phyloP scores from a whole-genome alignment of 2,797 vertebrate genomes.

The Syngnathus acus region DNA sequence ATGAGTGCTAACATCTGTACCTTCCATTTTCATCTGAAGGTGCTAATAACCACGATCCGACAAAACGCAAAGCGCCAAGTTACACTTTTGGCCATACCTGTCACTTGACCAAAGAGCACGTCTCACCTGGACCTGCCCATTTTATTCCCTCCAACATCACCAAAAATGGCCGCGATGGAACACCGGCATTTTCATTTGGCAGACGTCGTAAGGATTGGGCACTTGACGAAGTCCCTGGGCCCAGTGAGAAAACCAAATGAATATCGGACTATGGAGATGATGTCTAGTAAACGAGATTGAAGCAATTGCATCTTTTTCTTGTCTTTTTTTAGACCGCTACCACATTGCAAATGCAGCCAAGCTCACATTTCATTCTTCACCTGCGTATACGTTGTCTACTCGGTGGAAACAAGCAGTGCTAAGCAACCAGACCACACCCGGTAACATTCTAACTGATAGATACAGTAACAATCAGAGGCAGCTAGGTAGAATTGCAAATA shows the following conservation, averaged over 20 bases:
- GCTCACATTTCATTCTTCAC: conserved; percentile 58
- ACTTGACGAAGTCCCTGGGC: conserved; percentile 60
- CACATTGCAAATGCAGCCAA: conserved; percentile 67
- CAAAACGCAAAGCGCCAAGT: conserved; percentile 73
- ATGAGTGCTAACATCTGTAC: background rate
- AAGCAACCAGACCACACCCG: conserved; percentile 63
- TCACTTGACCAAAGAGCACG: conserved; percentile 33
- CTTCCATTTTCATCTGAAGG: conserved; percentile 41
- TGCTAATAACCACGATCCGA: conserved; percentile 69
- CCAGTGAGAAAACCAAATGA: background rate
- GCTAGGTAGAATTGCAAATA: too few relatives aligned
- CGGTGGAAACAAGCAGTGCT: conserved; percentile 57
- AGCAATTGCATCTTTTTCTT: conserved; percentile 39
- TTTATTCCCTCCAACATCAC: conserved; percentile 75
- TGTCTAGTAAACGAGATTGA: conserved; percentile 33
- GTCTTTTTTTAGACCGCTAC: conserved; percentile 66
- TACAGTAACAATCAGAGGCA: background rate
- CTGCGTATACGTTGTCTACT: conserved; percentile 70
- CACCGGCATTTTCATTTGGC: conserved; percentile 75
- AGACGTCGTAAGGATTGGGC: conserved; percentile 61
- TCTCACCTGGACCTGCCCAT: conserved; percentile 77
- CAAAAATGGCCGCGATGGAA: conserved; percentile 56
- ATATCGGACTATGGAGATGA: background rate
- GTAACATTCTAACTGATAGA: conserved; percentile 48
- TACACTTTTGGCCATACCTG: conserved; percentile 71